Conservation (phyloP, 2,113 vertebrate species). For the Struthidea cinerea region DNA sequence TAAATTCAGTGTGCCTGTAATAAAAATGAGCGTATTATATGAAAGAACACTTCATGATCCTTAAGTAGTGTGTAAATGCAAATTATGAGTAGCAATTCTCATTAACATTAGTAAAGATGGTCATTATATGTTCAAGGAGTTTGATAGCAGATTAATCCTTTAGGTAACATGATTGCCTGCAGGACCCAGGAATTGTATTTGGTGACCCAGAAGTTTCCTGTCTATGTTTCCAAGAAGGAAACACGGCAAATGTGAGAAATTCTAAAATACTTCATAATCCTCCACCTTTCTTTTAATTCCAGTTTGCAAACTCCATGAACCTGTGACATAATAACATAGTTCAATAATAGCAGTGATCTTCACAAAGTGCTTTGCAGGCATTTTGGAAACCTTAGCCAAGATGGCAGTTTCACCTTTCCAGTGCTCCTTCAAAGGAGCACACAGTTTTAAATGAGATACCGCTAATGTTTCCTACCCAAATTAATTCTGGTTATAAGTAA, state of each 20-base stretch:
- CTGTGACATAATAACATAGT: neutral
- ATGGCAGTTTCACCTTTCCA: neutral
- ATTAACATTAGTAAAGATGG: conserved; percentile 19
- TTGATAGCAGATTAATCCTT: neutral
- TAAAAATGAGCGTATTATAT: conserved; percentile 44
- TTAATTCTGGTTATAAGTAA: neutral
- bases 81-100: conserved; percentile 23
- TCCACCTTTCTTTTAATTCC: neutral
- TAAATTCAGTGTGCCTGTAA: conserved; percentile 29
- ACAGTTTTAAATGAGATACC: neutral
- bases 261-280: neutral
- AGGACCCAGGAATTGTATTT: neutral
- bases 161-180: neutral
- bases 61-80: conserved; percentile 48
- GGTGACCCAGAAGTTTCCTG: neutral
- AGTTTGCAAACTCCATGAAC: neutral
- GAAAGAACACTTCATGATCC: conserved; percentile 42
- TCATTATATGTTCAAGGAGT: neutral
- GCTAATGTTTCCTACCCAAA: neutral
- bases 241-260: neutral
- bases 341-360: neutral
- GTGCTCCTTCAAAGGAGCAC: neutral
- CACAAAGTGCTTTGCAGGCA: neutral
- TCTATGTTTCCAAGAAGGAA: neutral
- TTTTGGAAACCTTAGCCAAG: neutral